Evolutionary conservation across 1,140 invertebrate genomes (phyloP).

Genomic region (Euglossa dilemma): DNA sequence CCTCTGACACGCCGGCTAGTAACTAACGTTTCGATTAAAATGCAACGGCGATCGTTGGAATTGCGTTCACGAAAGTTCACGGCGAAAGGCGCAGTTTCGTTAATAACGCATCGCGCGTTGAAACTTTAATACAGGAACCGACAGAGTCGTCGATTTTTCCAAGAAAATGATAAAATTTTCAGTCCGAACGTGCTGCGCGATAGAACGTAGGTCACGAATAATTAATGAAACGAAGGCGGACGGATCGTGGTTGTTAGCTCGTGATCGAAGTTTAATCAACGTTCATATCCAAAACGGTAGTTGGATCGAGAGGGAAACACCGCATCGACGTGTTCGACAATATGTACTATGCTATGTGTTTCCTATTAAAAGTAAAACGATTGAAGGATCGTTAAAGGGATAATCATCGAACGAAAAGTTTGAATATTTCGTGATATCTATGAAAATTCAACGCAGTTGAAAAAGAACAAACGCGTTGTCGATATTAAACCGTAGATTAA

Average conservation of each 20-base stretch:
- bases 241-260: background rate
- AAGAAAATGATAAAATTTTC: background rate
- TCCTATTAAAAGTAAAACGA: background rate
- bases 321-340: background rate
- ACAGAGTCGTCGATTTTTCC: background rate
- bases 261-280: conserved; percentile 23
- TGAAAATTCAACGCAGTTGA: background rate
- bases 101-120: no score
- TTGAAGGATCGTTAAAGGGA: background rate
- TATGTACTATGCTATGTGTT: background rate
- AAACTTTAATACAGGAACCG: background rate
- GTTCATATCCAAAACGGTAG: background rate
- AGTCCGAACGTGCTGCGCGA: background rate
- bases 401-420: background rate
- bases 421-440: background rate
- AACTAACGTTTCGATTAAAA: background rate
- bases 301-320: background rate
- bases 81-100: background rate
- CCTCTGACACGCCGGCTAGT: background rate
- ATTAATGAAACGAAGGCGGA: background rate
- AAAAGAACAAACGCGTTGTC: background rate
- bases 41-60: background rate
- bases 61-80: background rate
- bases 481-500: background rate
- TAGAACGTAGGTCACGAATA: background rate